Base-by-base conservation (phyloP, 2,888 invertebrate genomes). In the Andrena camellia region DNA sequence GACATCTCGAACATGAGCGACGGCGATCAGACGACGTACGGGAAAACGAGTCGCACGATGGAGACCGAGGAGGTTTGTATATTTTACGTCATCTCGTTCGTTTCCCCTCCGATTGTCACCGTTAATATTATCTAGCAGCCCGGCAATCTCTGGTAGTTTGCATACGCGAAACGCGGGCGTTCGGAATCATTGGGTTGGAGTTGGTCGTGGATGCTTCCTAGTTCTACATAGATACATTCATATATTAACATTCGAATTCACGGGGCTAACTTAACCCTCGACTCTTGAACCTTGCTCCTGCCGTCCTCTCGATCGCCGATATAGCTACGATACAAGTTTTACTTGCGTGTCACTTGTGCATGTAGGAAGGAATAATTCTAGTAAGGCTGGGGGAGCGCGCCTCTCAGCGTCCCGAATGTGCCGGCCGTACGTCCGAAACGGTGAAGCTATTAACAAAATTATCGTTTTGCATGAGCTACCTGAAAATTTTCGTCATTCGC, bases 1-100 rank as follows among this genome's bases (percentile, higher is more conserved):
- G 95, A 96, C 94, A 94, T 96, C 91, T 95, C 95, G 90, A 95
- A 95, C 93, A 94, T 95, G 89, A 94, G 93, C 75, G 95, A 95
- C 84, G 94, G 94, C 83, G 94, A 94, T 86, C 90, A 92, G 86
- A 87, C 87, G 86, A 80, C 90, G 81, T 91, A 92, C 54, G 91
- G 90, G 81, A 90, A 91, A 88, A 90, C 92, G 87, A 91, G 91
- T 81, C 90, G 90, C 84, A 86, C 92, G 64, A 81, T 89, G 89
- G 91, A 91, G 81, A 85, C 86, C 69, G 91, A 91, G 69, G 93
- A 93, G 93, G 93, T 93, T 91, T 88, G 93, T 91, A 90, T 86
- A 20, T 13, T 57, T 50, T 50, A 54, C 10, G 20, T 67, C 59
- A 57, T 78, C 33, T 63, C 17, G 52, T 57, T 54, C n/a, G 26